A percentile compares a stretch with the other conserved stretches of the same genome.
These are phyloP conservation scores for Spodoptera frugiperda DNA, from an alignment of 1,140 invertebrate genomes.

Conservation along the genomic window DNA sequence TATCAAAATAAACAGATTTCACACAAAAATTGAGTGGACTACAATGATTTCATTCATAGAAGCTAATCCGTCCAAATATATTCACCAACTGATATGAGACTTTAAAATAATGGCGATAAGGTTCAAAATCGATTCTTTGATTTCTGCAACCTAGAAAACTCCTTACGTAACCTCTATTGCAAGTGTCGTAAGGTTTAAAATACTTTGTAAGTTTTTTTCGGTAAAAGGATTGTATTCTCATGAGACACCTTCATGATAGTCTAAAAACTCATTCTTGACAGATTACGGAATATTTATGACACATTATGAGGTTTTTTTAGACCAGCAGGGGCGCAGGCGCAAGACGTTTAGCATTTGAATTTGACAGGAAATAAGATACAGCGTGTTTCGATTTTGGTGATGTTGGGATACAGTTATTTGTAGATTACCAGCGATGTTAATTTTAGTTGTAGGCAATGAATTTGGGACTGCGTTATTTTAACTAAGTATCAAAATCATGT, in stretches of 20 bases:
- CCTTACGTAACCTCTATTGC: not conserved
- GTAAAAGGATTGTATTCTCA: conserved; percentile 52
- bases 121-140: not conserved
- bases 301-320: conserved; percentile 65
- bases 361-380: conserved; percentile 61
- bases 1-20: conserved; percentile 39
- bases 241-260: conserved; percentile 60
- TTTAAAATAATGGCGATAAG: not conserved
- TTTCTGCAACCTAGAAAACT: not conserved
- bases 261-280: conserved; percentile 67
- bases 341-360: conserved; percentile 45
- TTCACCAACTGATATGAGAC: not conserved
- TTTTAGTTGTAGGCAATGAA: not conserved
- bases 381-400: conserved; percentile 40
- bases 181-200: conserved; percentile 31
- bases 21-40: conserved; percentile 35
- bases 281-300: conserved; percentile 74
- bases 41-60: conserved; percentile 46
- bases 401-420: not conserved
- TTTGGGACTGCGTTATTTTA: not conserved
- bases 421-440: not conserved
- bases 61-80: conserved; percentile 33
- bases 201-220: not conserved
- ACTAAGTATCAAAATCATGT: no score
- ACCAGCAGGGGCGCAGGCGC: conserved; percentile 58